Evolutionary conservation across 2,113 vertebrate species (phyloP).

Genomic region (Tyrannus savana): DNA sequence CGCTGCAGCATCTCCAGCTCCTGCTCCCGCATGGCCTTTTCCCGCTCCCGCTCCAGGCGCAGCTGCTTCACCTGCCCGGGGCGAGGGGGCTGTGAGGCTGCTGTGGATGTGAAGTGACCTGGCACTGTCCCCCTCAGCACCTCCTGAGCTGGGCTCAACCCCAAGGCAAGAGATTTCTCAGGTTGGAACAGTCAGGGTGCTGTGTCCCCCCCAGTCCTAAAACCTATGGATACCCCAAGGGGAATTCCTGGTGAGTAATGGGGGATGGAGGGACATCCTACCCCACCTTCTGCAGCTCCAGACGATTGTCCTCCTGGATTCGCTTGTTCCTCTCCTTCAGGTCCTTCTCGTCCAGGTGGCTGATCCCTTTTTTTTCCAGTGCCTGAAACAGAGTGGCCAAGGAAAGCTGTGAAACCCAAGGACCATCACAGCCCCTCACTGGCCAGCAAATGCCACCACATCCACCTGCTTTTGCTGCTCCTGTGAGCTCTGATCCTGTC

Average conservation of each 20-base stretch:
- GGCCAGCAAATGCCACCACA: not conserved
- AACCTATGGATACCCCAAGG: not conserved
- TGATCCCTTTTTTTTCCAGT: constrained; percentile 91
- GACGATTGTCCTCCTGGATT: constrained; percentile 95
- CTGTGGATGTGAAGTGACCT: rapidly evolving
- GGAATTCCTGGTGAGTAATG: not conserved
- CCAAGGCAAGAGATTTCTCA: not conserved
- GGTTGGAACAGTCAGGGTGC: not conserved
- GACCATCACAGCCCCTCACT: not conserved
- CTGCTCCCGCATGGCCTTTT: constrained; percentile 95
- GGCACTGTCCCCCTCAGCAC: not conserved
- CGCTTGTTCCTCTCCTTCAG: constrained; percentile 95
- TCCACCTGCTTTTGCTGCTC: rapidly evolving
- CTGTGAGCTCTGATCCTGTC: rapidly evolving
- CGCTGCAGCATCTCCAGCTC: constrained; percentile 97
- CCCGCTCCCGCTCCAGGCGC: constrained; percentile 91
- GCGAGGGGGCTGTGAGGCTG: rapidly evolving
- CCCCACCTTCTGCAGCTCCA: constrained; percentile 94
- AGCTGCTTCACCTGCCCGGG: constrained; percentile 90
- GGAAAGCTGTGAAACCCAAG: not conserved
- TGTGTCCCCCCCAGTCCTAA: not conserved
- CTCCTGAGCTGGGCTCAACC: not conserved
- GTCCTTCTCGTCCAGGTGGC: constrained; percentile 93
- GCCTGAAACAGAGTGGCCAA: constrained; percentile 73
- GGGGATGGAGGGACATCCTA: not conserved